phyloP scores from a whole-genome alignment of 2,113 vertebrate species.

The Triplophysa rosa region DNA sequence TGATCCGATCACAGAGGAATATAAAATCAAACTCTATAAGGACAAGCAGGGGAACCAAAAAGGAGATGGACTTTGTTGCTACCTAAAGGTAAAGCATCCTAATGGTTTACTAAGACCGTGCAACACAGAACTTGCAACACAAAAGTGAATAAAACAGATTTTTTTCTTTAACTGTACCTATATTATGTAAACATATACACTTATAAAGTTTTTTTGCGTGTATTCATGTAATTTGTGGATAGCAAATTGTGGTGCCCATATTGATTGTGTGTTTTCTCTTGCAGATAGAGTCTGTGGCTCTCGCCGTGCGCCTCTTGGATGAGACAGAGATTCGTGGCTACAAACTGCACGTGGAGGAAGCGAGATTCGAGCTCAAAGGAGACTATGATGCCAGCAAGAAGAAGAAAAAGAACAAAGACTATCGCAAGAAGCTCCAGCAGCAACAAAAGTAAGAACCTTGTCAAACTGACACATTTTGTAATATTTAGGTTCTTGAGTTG shows the following conservation, averaged over 20 bases:
- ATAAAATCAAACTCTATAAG: conserved; percentile 95
- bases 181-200: no score
- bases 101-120: no score
- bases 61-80: conserved; percentile 96
- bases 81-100: conserved; percentile 84
- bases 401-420: conserved; percentile 94
- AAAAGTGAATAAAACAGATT: no score
- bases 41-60: conserved; percentile 93
- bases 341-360: conserved; percentile 89
- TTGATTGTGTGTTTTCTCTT: conserved; percentile 22
- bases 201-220: not conserved
- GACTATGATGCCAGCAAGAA: conserved; percentile 93
- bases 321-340: conserved; percentile 92
- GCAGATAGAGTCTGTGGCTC: conserved; percentile 90
- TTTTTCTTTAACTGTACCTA: no score
- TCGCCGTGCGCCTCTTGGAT: conserved; percentile 88
- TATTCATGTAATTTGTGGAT: not conserved
- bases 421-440: conserved; percentile 87
- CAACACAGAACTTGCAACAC: no score
- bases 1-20: conserved; percentile 90
- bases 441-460: conserved; percentile 88
- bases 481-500: not conserved
- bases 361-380: conserved; percentile 91
- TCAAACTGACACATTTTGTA: not conserved
- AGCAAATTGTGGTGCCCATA: not conserved